phyloP scores from a whole-genome alignment of 2,113 vertebrate genomes.

The Podilymbus podiceps region DNA sequence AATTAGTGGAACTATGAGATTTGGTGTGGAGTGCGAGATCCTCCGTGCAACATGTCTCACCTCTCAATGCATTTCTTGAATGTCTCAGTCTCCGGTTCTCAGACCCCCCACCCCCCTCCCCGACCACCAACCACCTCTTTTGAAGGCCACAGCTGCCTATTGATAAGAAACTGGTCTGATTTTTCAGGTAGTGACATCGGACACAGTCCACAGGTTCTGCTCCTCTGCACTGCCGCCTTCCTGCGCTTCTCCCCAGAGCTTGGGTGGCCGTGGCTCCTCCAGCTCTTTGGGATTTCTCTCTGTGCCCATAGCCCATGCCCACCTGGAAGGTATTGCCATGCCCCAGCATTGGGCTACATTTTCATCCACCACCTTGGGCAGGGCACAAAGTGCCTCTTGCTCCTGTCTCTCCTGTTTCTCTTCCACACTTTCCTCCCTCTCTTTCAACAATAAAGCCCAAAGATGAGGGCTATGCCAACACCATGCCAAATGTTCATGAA shows the following conservation, averaged over 20 bases:
- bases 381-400: not conserved
- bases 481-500: not conserved
- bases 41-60: not conserved
- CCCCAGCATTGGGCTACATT: rapidly evolving
- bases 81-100: not conserved
- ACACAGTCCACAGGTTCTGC: not conserved
- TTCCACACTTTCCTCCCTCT: not conserved
- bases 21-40: not conserved
- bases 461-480: not conserved
- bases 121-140: not conserved
- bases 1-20: not conserved
- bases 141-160: not conserved
- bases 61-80: not conserved
- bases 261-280: rapidly evolving
- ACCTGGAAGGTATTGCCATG: rapidly evolving
- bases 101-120: not conserved
- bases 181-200: not conserved
- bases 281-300: rapidly evolving
- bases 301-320: rapidly evolving
- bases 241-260: rapidly evolving
- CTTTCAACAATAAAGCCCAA: not conserved
- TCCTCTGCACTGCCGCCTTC: not conserved
- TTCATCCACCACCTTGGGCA: not conserved
- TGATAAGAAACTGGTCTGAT: not conserved
- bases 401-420: not conserved